phyloP scores from a whole-genome alignment of 2,113 vertebrate genomes.

The Formicarius rufipectus region DNA sequence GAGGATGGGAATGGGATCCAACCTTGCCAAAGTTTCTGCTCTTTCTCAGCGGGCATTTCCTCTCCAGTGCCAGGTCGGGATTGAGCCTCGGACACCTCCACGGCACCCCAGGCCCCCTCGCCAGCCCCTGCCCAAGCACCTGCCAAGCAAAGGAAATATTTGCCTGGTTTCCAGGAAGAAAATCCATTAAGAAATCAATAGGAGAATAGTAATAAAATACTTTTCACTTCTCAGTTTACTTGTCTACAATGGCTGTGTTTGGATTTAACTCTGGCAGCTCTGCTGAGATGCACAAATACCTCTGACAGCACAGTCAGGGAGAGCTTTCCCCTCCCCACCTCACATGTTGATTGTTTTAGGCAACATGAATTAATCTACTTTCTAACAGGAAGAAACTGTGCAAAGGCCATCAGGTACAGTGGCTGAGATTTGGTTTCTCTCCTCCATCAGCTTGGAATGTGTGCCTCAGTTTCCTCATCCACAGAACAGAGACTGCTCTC shows the following conservation, averaged over 20 bases:
- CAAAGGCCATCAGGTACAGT: neutral
- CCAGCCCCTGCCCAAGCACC: neutral
- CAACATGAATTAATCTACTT: neutral
- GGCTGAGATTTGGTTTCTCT: neutral
- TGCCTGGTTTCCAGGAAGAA: slow-evolving; percentile 53
- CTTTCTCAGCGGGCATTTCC: neutral
- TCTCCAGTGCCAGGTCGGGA: neutral
- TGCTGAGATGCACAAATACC: neutral
- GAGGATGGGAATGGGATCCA: neutral
- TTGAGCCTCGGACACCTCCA: neutral
- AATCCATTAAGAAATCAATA: slow-evolving; percentile 64
- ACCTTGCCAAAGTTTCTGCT: accelerated
- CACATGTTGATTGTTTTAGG: neutral
- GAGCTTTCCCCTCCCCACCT: neutral
- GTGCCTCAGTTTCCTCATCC: neutral
- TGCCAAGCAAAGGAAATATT: neutral
- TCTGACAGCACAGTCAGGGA: neutral
- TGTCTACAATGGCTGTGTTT: neutral
- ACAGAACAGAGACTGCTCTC: neutral
- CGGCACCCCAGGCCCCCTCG: neutral
- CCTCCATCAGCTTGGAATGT: neutral
- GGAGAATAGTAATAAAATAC: slow-evolving; percentile 43
- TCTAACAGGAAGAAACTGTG: accelerated
- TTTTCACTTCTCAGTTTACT: neutral
- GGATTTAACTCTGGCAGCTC: slow-evolving; percentile 1